Base-by-base conservation (phyloP, 2,797 vertebrate species). In the Enteromius anoplus region DNA sequence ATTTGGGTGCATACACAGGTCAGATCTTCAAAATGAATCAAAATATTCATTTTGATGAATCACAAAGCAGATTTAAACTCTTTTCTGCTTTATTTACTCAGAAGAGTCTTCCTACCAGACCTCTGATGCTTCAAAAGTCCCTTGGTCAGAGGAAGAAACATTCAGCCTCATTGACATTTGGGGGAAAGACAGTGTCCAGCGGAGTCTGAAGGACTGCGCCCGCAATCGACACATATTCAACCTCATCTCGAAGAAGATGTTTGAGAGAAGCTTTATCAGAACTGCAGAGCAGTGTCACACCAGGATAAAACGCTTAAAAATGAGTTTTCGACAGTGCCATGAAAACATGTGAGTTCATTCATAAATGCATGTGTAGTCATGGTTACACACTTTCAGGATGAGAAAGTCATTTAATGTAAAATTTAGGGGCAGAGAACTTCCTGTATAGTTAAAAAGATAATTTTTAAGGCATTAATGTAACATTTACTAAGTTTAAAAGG, bases 1-100 rank as follows among this genome's bases (percentile, higher is more conserved):
- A 94, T 85, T 93, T 92, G 91, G 94, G 94, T 81, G 93, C 94
- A 21, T 95, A 95, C 72, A 94, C 94, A 93, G 93, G 93, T 94
- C 34, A 75, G 91, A 83, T 68, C 26, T 11, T 23, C n/a, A 3
- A 55, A 55, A 4, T 10, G 21, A 55, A 10, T n/a, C 1, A 1
- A 58, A 58, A 29, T 62, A 26, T 26, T 60, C 1, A 29, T 17
- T 64, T 64, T 64, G 6, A 17, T 64, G 7, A 19, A 17, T 64
- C 6, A 6, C 29, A n/a, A 34, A 64, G 47, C 21, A 17, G 40
- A 62, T 58, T 78, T 40, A 9, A 5, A 45, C 32, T 12, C 5
- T 62, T 51, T 26, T 4, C 0, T 10, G 87, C 51, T 86, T 4
- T 7, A 83, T 80, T 78, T 40, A 92, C 92, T 92, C 78, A 82